Evolutionary conservation across 2,888 invertebrate species (phyloP).

Genomic region (Machimus rusticus): DNA sequence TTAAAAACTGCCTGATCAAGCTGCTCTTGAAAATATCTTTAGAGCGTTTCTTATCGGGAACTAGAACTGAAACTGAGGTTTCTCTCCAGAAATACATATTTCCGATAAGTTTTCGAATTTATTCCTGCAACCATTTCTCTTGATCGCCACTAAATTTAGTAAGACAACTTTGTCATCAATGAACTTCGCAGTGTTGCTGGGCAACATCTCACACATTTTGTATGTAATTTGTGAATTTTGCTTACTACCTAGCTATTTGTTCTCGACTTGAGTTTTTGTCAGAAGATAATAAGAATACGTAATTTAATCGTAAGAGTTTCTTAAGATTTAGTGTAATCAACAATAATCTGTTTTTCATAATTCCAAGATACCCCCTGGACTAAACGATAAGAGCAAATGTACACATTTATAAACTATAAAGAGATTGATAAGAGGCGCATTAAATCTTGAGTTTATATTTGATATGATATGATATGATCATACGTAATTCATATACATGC

Average conservation of each 20-base stretch:
- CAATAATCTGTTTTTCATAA: not conserved
- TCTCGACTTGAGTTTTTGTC: not conserved
- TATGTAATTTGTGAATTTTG: not conserved
- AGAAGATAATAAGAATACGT: not conserved
- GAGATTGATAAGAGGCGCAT: not conserved
- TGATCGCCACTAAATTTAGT: not conserved
- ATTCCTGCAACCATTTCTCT: not conserved
- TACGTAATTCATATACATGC: not conserved
- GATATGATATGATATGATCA: not conserved
- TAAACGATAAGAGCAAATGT: not conserved
- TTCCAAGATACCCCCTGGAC: not conserved
- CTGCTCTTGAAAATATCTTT: not conserved
- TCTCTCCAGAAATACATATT: not conserved
- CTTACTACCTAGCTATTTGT: not conserved
- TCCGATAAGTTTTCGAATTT: not conserved
- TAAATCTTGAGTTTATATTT: not conserved
- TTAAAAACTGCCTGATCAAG: not conserved
- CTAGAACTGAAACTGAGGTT: not conserved
- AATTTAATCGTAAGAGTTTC: not conserved
- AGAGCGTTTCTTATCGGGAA: not conserved
- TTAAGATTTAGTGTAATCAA: not conserved
- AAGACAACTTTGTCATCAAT: too few species aligned
- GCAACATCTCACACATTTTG: not conserved
- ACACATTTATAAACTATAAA: not conserved
- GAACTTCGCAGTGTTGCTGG: not conserved